Evolutionary conservation across 2,113 vertebrate genomes (phyloP).

Genomic region (Lepus timidus): DNA sequence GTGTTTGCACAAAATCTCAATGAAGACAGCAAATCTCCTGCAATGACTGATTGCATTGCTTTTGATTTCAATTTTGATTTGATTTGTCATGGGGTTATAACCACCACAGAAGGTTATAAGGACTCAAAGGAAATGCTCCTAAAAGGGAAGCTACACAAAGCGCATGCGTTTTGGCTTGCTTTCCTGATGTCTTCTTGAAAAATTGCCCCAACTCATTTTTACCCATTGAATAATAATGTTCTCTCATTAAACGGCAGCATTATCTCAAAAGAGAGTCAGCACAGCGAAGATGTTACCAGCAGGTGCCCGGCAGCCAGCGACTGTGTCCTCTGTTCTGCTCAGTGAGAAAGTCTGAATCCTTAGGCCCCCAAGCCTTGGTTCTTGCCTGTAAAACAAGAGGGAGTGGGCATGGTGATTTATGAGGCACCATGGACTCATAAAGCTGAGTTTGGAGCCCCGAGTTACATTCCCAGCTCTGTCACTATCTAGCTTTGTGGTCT

Average conservation of each 20-base stretch:
- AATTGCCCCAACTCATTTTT: neutral
- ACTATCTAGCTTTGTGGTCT: neutral
- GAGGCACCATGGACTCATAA: neutral
- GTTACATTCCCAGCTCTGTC: neutral
- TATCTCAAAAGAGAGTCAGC: neutral
- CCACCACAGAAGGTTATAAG: neutral
- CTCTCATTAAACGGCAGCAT: neutral
- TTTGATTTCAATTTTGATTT: neutral
- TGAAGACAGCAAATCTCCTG: neutral
- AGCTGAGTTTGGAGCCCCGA: neutral
- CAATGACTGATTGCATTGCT: neutral
- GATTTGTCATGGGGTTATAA: neutral
- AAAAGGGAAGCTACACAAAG: neutral
- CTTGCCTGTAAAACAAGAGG: neutral
- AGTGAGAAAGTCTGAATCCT: neutral
- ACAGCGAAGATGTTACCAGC: neutral
- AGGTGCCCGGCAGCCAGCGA: neutral
- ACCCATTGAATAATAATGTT: neutral
- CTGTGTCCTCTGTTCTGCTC: fast-evolving
- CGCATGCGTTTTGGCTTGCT: neutral
- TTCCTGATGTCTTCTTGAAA: neutral
- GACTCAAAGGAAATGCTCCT: neutral
- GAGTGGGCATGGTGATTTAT: neutral
- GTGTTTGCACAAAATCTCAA: neutral
- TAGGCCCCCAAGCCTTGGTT: neutral